Percentiles rank a stretch among this genome's conserved stretches.
Conservation (phyloP, 1,140 invertebrate genomes). For the Scaptomyza montana region DNA sequence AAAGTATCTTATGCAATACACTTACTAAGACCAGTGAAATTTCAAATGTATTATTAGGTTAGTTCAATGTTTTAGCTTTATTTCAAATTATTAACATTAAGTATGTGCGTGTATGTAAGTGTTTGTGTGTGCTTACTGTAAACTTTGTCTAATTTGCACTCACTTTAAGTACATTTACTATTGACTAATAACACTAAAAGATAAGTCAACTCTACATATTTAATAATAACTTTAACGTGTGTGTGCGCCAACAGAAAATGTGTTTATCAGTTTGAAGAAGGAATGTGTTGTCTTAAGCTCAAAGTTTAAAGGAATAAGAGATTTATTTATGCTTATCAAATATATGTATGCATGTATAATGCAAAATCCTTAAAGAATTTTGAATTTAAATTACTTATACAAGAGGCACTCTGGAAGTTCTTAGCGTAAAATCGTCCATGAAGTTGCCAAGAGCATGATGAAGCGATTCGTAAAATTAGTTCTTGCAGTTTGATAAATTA, state of each 20-base stretch:
- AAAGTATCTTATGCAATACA: background rate
- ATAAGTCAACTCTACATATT: constrained; percentile 30
- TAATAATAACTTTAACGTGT: constrained; percentile 48
- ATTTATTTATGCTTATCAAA: constrained; percentile 4
- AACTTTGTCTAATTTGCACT: constrained; percentile 1
- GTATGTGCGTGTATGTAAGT: background rate
- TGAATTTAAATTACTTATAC: too few relatives aligned
- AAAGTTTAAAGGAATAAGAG: background rate
- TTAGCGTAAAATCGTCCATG: too few relatives aligned
- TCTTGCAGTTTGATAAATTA: too few relatives aligned
- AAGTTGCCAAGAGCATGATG: too few relatives aligned
- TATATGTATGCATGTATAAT: too few relatives aligned
- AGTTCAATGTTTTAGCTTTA: constrained; percentile 38
- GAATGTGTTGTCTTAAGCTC: background rate
- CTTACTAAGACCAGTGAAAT: constrained; percentile 50
- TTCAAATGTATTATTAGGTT: constrained; percentile 52
- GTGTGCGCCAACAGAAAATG: constrained; percentile 33
- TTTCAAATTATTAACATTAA: constrained; percentile 12
- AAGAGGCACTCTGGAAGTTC: too few relatives aligned
- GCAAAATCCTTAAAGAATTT: too few relatives aligned
- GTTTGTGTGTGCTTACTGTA: background rate
- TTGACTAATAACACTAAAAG: constrained; percentile 46
- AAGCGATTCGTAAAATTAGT: too few relatives aligned
- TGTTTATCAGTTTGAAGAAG: constrained; percentile 11
- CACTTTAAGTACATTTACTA: constrained; percentile 24